Evolutionary conservation across 2,888 invertebrate species (phyloP), one percentile per base, ranked within the genome.

Genomic region (Eremobia ochroleuca): DNA sequence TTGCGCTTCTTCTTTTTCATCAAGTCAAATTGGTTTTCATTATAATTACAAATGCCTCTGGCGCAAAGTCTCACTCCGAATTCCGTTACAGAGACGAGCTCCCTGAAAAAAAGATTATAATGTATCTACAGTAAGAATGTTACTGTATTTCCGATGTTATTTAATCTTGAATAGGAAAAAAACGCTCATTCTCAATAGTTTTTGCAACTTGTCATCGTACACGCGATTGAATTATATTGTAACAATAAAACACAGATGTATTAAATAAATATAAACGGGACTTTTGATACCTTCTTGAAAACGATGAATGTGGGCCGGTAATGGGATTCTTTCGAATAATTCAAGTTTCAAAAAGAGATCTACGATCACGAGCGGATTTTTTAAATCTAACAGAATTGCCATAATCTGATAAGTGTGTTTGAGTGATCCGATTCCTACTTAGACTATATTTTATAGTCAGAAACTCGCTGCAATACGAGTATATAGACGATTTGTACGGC

Each of bases 161-260:
- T 76, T 61, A 65, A 82, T 82, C 59, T 52, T n/a, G 65, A 21
- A 46, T 37, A 82, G 43, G 59, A 61, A 82, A 79, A 79, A 58
- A 49, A 34, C n/a, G 49, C 18, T 55, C 40, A 58, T 65, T n/a
- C 59, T 59, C 2, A 59, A 65, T 61, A 37, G 52, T 62, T 83
- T 77, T 79, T 79, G 37, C n/a, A 28, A 43, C 4, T 31, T 18
- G 11, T n/a, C 2, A n/a, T 11, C 8, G 31, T 58, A 43, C 77
- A 76, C 43, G 65, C n/a, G n/a, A 46, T 43, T 74, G 34, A 52
- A 46, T 77, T 5, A 31, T 21, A 15, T 4, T 31, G n/a, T 52
- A 34, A 18, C 5, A n/a, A n/a, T n/a, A n/a, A n/a, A n/a, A n/a
- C n/a, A n/a, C n/a, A n/a, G n/a, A n/a, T 25, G 43, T 28, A 43